These are phyloP conservation scores for Limnothrissa miodon DNA, from an alignment of 2,113 vertebrate genomes.

Conservation along the genomic window DNA sequence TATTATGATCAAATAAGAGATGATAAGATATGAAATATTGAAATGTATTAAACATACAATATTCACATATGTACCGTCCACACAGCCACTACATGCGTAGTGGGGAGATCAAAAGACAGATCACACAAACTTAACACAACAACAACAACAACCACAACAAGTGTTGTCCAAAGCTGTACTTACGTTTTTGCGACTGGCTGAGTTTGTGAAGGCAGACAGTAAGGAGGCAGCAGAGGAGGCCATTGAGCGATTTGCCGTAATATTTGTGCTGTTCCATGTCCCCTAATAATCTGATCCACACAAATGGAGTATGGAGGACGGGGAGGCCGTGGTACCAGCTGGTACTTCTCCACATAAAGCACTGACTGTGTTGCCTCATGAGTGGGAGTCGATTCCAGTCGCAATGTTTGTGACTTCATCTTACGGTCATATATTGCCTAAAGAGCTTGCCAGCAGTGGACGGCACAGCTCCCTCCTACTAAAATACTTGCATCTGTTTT, in stretches of 20 bases:
- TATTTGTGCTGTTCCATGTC: constrained; percentile 63
- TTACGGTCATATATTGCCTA: constrained; percentile 63
- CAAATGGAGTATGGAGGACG: constrained; percentile 63
- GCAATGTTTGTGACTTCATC: constrained; percentile 75
- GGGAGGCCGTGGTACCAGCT: constrained; percentile 71
- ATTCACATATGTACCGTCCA: not conserved
- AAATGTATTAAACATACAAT: not conserved
- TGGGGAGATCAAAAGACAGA: not conserved
- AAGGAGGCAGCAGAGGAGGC: constrained; percentile 51
- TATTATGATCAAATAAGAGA: too few species aligned
- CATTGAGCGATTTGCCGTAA: constrained; percentile 46
- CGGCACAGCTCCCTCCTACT: constrained; percentile 65
- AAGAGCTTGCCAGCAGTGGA: constrained; percentile 62
- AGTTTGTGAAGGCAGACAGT: constrained; percentile 46
- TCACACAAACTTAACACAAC: not conserved
- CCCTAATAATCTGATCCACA: constrained; percentile 48
- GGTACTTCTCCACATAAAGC: constrained; percentile 73
- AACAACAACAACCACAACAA: constrained; percentile 17
- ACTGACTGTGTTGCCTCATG: constrained; percentile 64
- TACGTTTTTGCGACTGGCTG: constrained; percentile 63
- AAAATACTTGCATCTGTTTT: constrained; percentile 74
- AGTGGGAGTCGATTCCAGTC: constrained; percentile 73
- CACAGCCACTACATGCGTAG: not conserved
- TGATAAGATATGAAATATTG: not conserved
- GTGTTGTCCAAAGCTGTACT: constrained; percentile 49